Evolutionary conservation across 1,140 invertebrate species (phyloP), one percentile per base, ranked within the genome.

Genomic region (Hypsibius dujardini): DNA sequence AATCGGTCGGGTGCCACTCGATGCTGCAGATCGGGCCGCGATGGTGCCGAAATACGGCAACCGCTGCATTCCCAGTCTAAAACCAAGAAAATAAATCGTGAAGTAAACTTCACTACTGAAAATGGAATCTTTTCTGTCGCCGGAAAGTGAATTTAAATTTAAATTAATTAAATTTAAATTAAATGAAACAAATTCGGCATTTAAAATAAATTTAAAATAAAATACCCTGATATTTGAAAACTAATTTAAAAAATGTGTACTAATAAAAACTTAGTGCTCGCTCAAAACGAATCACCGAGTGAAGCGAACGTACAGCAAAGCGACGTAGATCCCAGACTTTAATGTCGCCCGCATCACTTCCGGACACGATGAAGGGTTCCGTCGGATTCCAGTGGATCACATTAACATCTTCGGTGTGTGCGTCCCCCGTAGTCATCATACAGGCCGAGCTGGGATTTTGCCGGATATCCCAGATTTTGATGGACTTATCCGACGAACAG

Each of bases 311-410:
- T n/a, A 84, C 84, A 75, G 87, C 84, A 76, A 98, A 91, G 73
- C 89, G 86, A 73, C 95, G 83, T 47, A 99, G 82, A 78, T 98
- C 95, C 96, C 96, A 99, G 47, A 98, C 84, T 77, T 90, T 88
- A 12, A 99, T 79, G 46, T 87, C 84, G 0, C 92, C 92, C 84
- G 99, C 96, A 82, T 99, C 96, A 71, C 94, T 94, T 77, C 90
- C 92, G 74, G 90, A 92, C 1, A 88, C 85, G 75, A 97, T 88
- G 75, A 94, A 90, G 2, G 88, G 88, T 78, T 97, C 93, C 76
- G 85, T 86, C 73, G 79, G 83, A 80, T 97, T 98, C 96, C 96
- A 99, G 73, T 88, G 89, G 74, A 99, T 92, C 1, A 98, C 95
- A 83, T 99, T 99, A 0, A 98, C 85, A 82, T 99, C 96, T 74